Evolutionary conservation across 2,797 vertebrate genomes (phyloP), one percentile per base, ranked within the genome.

Genomic region (Cossypha niveicapilla): DNA sequence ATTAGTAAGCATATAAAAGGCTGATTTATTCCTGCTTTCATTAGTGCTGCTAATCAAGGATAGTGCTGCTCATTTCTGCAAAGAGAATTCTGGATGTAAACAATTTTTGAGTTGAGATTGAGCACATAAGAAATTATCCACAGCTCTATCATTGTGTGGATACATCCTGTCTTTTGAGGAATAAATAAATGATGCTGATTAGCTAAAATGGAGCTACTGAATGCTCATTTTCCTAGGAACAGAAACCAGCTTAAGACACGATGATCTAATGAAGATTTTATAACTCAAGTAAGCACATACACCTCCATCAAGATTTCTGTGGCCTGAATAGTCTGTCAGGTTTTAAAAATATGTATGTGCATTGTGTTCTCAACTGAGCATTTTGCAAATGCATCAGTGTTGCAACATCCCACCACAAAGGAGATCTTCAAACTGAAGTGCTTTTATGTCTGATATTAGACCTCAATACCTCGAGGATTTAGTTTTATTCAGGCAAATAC

Each of bases 181-280:
- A 78, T 32, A 50, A 90, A 78, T 65, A 73, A 35, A 68, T 53
- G 0, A 47, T 50, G n/a, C 7, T 70, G 62, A 84, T 82, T 76
- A 90, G 13, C 30, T 87, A 44, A 94, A 92, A 85, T 56, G 5
- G n/a, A 63, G 44, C 37, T 37, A 70, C 6, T 63, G 83, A 50
- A 30, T 70, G n/a, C 8, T 53, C 25, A 37, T 4, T 81, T 88
- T 90, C 41, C 47, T 75, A 75, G 23, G 32, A n/a, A 70, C 3
- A 45, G 44, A 94, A 80, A 71, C 7, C 28, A 83, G 27, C 6
- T 45, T 57, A 44, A 83, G 23, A 23, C 51, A 35, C 7, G 34
- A 44, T 27, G 10, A 61, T 42, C 17, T 34, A 68, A 91, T 54
- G 13, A 71, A 79, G 13, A 53, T 44, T 72, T 88, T 88, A 13